These are phyloP conservation scores for Dicaeum eximium DNA, from an alignment of 2,113 vertebrate species.

Conservation along the genomic window DNA sequence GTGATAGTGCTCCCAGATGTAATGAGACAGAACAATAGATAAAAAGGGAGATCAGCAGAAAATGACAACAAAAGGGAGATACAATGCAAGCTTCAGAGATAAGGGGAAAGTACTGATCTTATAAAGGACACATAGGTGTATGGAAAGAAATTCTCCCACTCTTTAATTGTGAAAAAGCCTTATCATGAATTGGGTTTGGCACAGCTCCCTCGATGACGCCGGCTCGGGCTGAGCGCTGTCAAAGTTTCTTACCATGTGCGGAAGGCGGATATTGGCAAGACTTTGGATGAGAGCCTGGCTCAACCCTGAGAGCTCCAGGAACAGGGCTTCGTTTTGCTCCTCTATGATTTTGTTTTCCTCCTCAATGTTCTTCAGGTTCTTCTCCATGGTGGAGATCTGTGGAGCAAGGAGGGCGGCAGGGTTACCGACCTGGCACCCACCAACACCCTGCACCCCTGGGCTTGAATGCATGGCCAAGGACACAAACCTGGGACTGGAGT, in stretches of 20 bases:
- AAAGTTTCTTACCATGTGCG: constrained; percentile 87
- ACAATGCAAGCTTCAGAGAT: constrained; percentile 14
- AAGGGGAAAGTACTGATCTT: constrained; percentile 8
- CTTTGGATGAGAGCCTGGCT: constrained; percentile 97
- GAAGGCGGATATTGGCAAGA: constrained; percentile 95
- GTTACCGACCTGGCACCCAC: not conserved
- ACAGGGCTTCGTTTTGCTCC: constrained; percentile 96
- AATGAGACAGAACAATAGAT: constrained; percentile 54
- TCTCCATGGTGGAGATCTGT: constrained; percentile 97
- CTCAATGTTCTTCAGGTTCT: constrained; percentile 94
- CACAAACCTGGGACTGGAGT: constrained; percentile 93
- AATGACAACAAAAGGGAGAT: constrained; percentile 51
- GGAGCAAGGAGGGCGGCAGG: not conserved
- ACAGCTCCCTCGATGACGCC: rapidly evolving
- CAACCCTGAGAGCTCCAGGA: constrained; percentile 95
- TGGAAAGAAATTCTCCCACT: not conserved
- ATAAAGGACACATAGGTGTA: not conserved
- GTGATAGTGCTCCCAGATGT: constrained; percentile 14
- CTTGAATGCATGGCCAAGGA: rapidly evolving
- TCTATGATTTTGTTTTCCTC: constrained; percentile 98
- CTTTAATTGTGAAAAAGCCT: not conserved
- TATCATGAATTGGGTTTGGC: not conserved
- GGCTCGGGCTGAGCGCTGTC: rapidly evolving
- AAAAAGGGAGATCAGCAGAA: constrained; percentile 39
- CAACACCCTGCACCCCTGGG: rapidly evolving